Conservation (phyloP, 2,113 vertebrate genomes). For the Trichomycterus rosablanca region DNA sequence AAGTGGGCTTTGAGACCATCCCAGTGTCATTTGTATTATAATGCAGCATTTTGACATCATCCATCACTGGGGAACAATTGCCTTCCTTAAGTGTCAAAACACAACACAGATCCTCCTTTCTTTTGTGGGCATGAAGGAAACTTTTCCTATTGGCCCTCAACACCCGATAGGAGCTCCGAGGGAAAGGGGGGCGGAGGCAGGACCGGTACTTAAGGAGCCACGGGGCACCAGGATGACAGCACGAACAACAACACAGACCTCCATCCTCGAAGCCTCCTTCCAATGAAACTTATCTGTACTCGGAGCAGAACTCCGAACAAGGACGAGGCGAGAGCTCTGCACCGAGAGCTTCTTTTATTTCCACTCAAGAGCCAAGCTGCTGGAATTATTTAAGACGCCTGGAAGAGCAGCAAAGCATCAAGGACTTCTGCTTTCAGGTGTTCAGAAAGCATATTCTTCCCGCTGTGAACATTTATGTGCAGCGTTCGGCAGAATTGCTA, state of each 20-base stretch:
- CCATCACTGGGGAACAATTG: constrained; percentile 27
- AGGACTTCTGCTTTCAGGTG: not conserved
- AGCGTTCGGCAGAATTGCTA: too few relatives aligned
- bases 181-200: constrained; percentile 41
- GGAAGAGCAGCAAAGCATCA: not conserved
- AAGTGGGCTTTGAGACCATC: not conserved
- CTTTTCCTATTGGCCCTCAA: constrained; percentile 47
- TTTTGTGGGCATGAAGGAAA: constrained; percentile 21
- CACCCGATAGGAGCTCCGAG: constrained; percentile 17
- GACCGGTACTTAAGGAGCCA: constrained; percentile 35
- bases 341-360: not conserved
- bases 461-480: too few relatives aligned
- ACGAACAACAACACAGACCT: constrained; percentile 31
- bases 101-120: constrained; percentile 39
- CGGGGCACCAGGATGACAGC: constrained; percentile 51
- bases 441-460: too few relatives aligned
- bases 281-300: too few relatives aligned
- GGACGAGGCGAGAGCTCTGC: too few relatives aligned
- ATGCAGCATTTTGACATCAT: constrained; percentile 20
- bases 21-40: not conserved
- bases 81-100: constrained; percentile 7
- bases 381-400: not conserved
- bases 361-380: not conserved
- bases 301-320: too few relatives aligned
- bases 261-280: too few relatives aligned